Evolutionary conservation across 2,113 vertebrate species (phyloP), one percentile per base, ranked within the genome.

Genomic region (Axis porcinus): DNA sequence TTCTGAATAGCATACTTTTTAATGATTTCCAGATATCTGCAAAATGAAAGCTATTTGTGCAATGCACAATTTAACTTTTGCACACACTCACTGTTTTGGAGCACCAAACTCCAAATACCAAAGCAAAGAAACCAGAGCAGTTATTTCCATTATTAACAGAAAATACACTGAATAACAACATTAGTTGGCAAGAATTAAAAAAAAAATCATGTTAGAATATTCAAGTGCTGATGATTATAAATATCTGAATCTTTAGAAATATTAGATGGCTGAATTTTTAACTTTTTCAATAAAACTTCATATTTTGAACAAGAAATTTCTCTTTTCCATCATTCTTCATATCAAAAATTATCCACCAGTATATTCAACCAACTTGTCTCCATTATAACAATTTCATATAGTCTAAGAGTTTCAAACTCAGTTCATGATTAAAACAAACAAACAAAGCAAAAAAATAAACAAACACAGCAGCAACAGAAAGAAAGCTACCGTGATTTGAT

Each of bases 151-250:
- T 67, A 76, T 76, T 92, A 87, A 87, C 9, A 90, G 55, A 89
- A 94, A 93, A 95, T 16, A 76, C 67, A 87, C 8, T 85, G 2
- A 2, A 8, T 67, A 93, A 86, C 45, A 94, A 94, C n/a, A 86
- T 4, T 70, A 25, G 19, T 36, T 94, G 36, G 33, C 7, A 91
- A 96, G 93, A 95, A 70, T 7, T 78, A 7, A 36, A 83, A 52
- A 76, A 89, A 97, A 90, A 92, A 85, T 23, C 57, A 62, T 47
- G 4, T 79, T 91, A 87, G 82, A 97, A 91, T 91, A 70, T 5
- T 78, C 30, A 93, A 60, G 7, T 86, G 84, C 25, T 64, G 28
- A 74, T 86, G 23, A 94, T 52, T 60, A 89, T 57, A 89, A 94
- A 62, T 40, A 97, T 3, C 11, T 76, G n/a, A 14, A 92, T 78